Evolutionary conservation across 2,888 invertebrate species (phyloP).

Genomic region (Drosophila recens): DNA sequence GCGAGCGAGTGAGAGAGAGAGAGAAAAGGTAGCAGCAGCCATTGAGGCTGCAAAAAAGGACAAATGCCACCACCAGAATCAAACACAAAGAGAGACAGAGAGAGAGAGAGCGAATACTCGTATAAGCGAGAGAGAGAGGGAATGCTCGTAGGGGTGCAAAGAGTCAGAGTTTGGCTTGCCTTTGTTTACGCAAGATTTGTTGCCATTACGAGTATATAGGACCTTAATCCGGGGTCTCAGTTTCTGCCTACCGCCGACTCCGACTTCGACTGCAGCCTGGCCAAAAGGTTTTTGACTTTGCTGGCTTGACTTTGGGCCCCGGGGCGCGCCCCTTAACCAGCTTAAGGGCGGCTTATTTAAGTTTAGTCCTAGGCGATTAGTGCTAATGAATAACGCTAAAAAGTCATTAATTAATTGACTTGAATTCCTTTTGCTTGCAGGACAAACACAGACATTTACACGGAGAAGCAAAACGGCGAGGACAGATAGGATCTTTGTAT

Average conservation of each 20-base stretch:
- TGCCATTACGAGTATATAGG: conserved; percentile 65
- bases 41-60: conserved; percentile 73
- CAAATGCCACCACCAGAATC: conserved; percentile 65
- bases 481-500: conserved; percentile 41
- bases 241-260: conserved; percentile 50
- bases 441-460: conserved; percentile 19
- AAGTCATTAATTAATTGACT: conserved; percentile 77
- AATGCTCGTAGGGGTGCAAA: conserved; percentile 51
- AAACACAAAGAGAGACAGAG: conserved; percentile 45
- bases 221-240: conserved; percentile 72
- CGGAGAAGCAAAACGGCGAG: conserved; percentile 2
- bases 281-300: conserved; percentile 70
- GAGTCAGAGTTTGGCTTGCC: conserved; percentile 53
- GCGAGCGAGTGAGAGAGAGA: conserved; percentile 15
- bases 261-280: conserved; percentile 14
- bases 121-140: conserved; percentile 1
- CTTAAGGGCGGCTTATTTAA: conserved; percentile 60
- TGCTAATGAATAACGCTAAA: conserved; percentile 75
- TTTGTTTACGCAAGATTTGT: conserved; percentile 82
- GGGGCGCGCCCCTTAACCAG: conserved; percentile 46
- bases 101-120: conserved; percentile 5
- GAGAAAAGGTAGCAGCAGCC: conserved; percentile 52
- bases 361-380: conserved; percentile 68
- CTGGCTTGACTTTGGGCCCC: conserved; percentile 50
- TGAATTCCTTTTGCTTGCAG: conserved; percentile 57